Base-by-base conservation (phyloP, 1,140 invertebrate species). In the Xylocopa sonorina region DNA sequence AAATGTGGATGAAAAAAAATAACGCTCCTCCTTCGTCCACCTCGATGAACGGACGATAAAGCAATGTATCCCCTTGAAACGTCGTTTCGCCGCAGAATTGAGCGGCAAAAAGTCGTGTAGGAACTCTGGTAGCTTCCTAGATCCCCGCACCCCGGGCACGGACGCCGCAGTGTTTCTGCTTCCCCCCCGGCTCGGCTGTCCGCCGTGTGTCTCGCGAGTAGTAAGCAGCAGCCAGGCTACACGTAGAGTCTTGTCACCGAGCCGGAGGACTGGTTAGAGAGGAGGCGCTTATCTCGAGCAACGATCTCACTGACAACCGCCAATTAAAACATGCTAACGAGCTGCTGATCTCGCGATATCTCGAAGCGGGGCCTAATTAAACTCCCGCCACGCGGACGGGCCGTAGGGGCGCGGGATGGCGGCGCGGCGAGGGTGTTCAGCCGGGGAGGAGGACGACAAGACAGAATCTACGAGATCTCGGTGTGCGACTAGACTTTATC, bases 291-390 rank as follows among this genome's bases (percentile, higher is more conserved):
- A 89, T 89, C 88, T 83, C 78, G 68, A 64, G 64, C 81, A 87
- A 85, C 80, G 81, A 92, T 92, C 91, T 91, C 86, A 88, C 91
- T 91, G 91, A 91, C 91, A 92, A 90, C 88, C 91, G 91, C 91
- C 91, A 92, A 92, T 92, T 92, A 92, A 92, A 92, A 92, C 91
- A 92, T 92, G 91, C 91, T 92, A 92, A 92, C 91, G 91, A 92
- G 91, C 91, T 92, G 91, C 90, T 91, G 91, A 92, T 92, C 91
- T 87, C 84, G 88, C 88, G 89, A 89, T 89, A 90, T 84, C 88
- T 87, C 83, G 66, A 83, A 90, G 88, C 88, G 80, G 88, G 81
- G 84, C 88, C 88, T 90, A 90, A 90, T 90, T 90, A 90, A 90
- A 90, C 89, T 89, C 86, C 83, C 83, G 83, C 76, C 81, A 86